Conservation (phyloP, 2,113 vertebrate species). For the Callionymus lyra region DNA sequence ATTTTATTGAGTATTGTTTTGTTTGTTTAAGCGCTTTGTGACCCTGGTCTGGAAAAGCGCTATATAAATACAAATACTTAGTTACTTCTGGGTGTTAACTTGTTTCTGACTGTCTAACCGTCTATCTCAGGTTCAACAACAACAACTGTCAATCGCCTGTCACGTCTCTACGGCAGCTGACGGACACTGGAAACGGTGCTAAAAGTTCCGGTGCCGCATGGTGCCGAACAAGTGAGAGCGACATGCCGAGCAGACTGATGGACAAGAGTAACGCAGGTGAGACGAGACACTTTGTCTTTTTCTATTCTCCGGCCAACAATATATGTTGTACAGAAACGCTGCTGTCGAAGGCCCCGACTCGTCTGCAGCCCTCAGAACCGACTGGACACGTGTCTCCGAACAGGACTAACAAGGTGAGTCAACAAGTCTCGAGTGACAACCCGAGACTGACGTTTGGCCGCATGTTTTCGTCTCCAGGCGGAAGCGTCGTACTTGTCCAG, state of each 20-base stretch:
- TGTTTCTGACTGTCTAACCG: background rate
- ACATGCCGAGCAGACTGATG: slow-evolving; percentile 16
- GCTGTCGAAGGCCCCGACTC: slow-evolving; percentile 74
- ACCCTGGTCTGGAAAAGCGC: too few relatives aligned
- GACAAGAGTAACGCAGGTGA: slow-evolving; percentile 42
- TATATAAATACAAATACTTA: too few relatives aligned
- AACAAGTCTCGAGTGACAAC: background rate
- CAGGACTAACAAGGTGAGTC: slow-evolving; percentile 53
- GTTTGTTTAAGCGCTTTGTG: too few relatives aligned
- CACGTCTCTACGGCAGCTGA: slow-evolving; percentile 75
- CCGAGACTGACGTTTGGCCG: background rate
- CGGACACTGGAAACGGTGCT: slow-evolving; percentile 69
- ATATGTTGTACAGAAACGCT: slow-evolving; percentile 44
- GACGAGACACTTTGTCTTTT: background rate
- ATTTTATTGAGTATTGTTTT: too few relatives aligned
- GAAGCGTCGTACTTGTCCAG: slow-evolving; percentile 91
- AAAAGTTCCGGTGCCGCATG: slow-evolving; percentile 51
- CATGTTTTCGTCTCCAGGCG: slow-evolving; percentile 48
- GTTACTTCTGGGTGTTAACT: too few relatives aligned
- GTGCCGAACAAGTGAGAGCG: slow-evolving; percentile 74
- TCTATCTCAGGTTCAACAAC: slow-evolving; percentile 76
- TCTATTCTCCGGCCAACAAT: background rate
- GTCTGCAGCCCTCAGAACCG: slow-evolving; percentile 79
- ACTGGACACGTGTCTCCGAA: slow-evolving; percentile 81
- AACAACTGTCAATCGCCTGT: slow-evolving; percentile 81